Evolutionary conservation across 2,113 vertebrate genomes (phyloP).

Genomic region (Psilopogon haemacephalus): DNA sequence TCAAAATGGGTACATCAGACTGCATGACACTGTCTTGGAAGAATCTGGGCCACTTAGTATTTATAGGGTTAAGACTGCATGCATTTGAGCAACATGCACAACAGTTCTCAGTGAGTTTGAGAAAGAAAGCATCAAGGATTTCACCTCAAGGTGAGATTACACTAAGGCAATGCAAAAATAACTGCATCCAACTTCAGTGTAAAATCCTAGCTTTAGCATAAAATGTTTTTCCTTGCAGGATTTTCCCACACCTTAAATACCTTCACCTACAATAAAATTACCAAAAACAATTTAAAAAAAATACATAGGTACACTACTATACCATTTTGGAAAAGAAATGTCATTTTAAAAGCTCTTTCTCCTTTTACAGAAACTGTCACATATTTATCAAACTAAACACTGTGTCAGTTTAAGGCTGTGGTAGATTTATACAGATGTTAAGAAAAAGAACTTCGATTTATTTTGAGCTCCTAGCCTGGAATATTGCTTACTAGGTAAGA

Average conservation of each 20-base stretch:
- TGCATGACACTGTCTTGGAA: background rate
- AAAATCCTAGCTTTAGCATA: background rate
- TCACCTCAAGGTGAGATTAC: background rate
- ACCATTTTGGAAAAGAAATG: slow-evolving; percentile 9
- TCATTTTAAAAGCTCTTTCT: slow-evolving; percentile 4
- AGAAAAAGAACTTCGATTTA: slow-evolving; percentile 42
- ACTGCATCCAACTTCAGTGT: background rate
- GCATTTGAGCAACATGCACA: background rate
- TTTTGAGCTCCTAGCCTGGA: slow-evolving; percentile 38
- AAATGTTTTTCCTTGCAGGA: background rate
- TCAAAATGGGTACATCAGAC: background rate
- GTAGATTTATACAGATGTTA: slow-evolving; percentile 40
- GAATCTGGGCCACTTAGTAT: background rate
- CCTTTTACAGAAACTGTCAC: background rate
- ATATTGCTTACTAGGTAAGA: slow-evolving; percentile 51
- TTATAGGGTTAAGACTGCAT: background rate
- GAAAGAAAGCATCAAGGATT: background rate
- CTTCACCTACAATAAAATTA: background rate
- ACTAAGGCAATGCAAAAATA: background rate
- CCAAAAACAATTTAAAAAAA: background rate
- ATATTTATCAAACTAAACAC: slow-evolving; percentile 13
- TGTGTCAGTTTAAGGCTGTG: slow-evolving; percentile 46
- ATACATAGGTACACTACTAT: background rate
- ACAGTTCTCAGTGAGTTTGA: background rate
- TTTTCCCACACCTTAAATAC: background rate